Conservation (phyloP, 92 coral and sea anemone genomes). For the Epizoanthus scotinus region DNA sequence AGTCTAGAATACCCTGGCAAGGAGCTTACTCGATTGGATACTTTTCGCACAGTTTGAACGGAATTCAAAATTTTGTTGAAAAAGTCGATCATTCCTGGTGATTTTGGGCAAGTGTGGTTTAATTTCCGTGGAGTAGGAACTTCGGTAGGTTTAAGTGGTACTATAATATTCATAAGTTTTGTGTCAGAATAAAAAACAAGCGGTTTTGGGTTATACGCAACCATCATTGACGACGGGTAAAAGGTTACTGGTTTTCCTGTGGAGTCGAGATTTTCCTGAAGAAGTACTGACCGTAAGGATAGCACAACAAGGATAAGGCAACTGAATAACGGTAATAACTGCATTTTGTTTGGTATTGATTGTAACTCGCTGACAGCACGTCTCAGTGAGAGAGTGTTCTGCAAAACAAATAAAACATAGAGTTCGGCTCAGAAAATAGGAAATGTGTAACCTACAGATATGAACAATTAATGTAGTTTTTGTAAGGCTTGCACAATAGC, state of each 20-base stretch:
- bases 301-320: not conserved
- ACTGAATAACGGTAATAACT: not conserved
- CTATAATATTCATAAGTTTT: not conserved
- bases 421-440: not conserved
- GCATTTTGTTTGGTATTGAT: too few relatives aligned
- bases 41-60: not conserved
- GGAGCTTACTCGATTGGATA: not conserved
- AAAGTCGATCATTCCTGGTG: not conserved
- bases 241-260: not conserved
- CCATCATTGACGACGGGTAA: constrained; percentile 10
- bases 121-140: not conserved
- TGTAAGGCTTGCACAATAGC: not conserved
- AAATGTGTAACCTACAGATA: too few relatives aligned
- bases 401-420: not conserved
- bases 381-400: not conserved
- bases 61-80: not conserved
- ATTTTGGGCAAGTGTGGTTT: not conserved
- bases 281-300: not conserved
- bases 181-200: constrained; percentile 9
- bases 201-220: not conserved
- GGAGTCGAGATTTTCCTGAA: not conserved
- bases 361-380: too few relatives aligned
- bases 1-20: too few relatives aligned
- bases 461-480: not conserved
- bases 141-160: not conserved